These are phyloP conservation scores for Brenthis daphne DNA, from an alignment of 2,888 invertebrate species.

Conservation along the genomic window DNA sequence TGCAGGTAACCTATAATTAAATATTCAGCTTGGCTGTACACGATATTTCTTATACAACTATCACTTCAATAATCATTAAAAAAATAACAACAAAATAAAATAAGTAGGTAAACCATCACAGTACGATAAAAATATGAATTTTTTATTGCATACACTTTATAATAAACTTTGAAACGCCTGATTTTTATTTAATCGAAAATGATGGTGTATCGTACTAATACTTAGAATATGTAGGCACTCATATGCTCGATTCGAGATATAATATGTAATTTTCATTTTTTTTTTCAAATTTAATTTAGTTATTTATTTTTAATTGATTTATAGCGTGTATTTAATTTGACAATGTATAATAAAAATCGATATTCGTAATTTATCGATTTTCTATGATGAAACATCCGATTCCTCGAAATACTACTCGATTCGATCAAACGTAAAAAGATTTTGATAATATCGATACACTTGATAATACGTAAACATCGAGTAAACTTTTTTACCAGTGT, in stretches of 20 bases:
- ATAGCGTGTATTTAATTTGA: too few species aligned
- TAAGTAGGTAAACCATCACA: conserved; percentile 63
- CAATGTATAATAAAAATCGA: too few species aligned
- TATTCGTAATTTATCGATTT: too few species aligned
- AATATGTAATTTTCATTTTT: background rate
- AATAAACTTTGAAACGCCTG: background rate
- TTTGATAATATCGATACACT: too few species aligned
- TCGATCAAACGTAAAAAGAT: too few species aligned
- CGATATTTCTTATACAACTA: conserved; percentile 31
- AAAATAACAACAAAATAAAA: conserved; percentile 54
- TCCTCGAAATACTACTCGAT: too few species aligned
- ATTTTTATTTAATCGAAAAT: conserved; percentile 5
- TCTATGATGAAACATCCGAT: too few species aligned
- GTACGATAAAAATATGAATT: conserved; percentile 49
- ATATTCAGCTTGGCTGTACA: conserved; percentile 40
- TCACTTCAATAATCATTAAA: conserved; percentile 44
- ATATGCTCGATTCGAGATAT: background rate
- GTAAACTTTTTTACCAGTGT: too few species aligned
- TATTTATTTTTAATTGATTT: too few species aligned
- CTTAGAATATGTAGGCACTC: conserved; percentile 5
- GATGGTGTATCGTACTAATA: conserved; percentile 16
- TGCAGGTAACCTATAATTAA: conserved; percentile 24
- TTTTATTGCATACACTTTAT: conserved; percentile 30
- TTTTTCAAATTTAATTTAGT: background rate
- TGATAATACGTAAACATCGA: too few species aligned